Conservation (phyloP, 2,797 vertebrate species). For the Danio albolineatus region DNA sequence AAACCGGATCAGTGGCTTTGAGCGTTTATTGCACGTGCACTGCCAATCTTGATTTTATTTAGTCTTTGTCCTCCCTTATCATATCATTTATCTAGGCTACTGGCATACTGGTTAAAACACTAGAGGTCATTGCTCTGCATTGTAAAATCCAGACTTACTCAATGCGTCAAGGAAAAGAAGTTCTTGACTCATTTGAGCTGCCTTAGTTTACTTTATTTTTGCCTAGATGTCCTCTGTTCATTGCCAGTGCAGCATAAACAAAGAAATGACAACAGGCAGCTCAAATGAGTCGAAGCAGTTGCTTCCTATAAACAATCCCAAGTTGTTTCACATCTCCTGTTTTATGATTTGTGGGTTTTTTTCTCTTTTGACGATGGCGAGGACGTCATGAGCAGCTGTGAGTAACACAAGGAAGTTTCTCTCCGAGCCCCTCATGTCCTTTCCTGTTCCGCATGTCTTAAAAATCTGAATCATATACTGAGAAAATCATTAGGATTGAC, state of each 20-base stretch:
- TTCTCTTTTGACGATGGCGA: not conserved
- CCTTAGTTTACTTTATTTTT: slow-evolving; percentile 7
- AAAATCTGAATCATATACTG: slow-evolving; percentile 1
- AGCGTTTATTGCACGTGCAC: slow-evolving; percentile 16
- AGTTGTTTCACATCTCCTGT: not conserved
- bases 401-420: slow-evolving; percentile 1
- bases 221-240: not conserved
- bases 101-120: slow-evolving; percentile 8
- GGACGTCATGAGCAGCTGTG: slow-evolving; percentile 31
- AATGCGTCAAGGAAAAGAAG: slow-evolving; percentile 9
- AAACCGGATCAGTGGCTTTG: slow-evolving; percentile 19
- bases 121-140: not conserved
- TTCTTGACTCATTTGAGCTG: slow-evolving; percentile 23
- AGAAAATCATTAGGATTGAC: not conserved
- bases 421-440: not conserved
- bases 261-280: slow-evolving; percentile 20
- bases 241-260: slow-evolving; percentile 24
- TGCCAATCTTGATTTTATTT: slow-evolving; percentile 26
- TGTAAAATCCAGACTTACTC: slow-evolving; percentile 27
- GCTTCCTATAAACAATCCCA: slow-evolving; percentile 29
- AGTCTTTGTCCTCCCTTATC: slow-evolving; percentile 3
- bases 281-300: not conserved
- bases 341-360: slow-evolving; percentile 20
- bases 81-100: slow-evolving; percentile 19
- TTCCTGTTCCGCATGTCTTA: not conserved